A percentile compares a stretch with the other conserved stretches of the same genome.
phyloP scores from a whole-genome alignment of 2,888 invertebrate species.

The Pheosia gnoma region DNA sequence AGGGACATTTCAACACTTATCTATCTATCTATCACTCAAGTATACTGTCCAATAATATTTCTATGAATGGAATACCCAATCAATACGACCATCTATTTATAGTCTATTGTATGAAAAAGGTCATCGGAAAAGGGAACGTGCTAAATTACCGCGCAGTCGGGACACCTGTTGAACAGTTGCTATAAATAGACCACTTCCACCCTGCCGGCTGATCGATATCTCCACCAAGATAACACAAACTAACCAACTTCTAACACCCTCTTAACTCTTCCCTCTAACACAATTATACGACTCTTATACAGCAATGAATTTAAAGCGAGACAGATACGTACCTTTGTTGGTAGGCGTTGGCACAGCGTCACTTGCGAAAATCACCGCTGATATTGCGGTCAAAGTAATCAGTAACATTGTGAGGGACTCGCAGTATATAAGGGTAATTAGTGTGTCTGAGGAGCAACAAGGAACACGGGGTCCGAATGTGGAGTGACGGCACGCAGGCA shows the following conservation, averaged over 20 bases:
- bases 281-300: slow-evolving; percentile 13
- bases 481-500: slow-evolving; percentile 63
- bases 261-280: slow-evolving; percentile 13
- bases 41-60: neutral
- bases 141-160: slow-evolving; percentile 50
- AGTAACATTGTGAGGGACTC: slow-evolving; percentile 62
- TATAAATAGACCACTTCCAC: slow-evolving; percentile 70
- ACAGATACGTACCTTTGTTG: slow-evolving; percentile 65
- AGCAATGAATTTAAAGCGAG: slow-evolving; percentile 11
- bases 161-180: slow-evolving; percentile 75
- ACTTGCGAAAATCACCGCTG: slow-evolving; percentile 68
- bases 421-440: slow-evolving; percentile 35
- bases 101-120: slow-evolving; percentile 47
- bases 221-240: slow-evolving; percentile 48
- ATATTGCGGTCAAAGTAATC: slow-evolving; percentile 69
- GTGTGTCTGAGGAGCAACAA: slow-evolving; percentile 37
- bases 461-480: slow-evolving; percentile 58
- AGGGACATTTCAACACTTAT: too few relatives aligned
- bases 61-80: slow-evolving; percentile 9
- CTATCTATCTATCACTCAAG: too few relatives aligned
- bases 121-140: slow-evolving; percentile 51
- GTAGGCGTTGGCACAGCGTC: slow-evolving; percentile 71
- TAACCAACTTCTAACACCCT: slow-evolving; percentile 7
- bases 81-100: slow-evolving; percentile 31
- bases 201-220: slow-evolving; percentile 64